Evolutionary conservation across 2,113 vertebrate genomes (phyloP).

Genomic region (Oreochromis aureus): DNA sequence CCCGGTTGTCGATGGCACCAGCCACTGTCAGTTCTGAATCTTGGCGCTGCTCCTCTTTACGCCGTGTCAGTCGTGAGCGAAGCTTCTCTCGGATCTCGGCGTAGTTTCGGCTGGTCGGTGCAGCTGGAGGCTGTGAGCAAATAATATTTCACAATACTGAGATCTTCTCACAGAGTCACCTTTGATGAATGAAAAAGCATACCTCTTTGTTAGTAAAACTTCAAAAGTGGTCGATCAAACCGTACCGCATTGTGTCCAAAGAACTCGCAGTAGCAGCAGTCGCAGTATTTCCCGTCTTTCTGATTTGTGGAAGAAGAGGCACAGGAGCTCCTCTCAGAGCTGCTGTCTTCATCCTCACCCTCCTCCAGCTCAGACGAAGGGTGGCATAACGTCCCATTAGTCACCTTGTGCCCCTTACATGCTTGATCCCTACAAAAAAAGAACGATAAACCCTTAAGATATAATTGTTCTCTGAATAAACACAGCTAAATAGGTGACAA

Average conservation of each 20-base stretch:
- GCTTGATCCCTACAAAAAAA: constrained; percentile 81
- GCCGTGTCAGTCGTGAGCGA: constrained; percentile 88
- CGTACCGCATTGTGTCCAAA: constrained; percentile 97
- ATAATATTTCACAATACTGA: not conserved
- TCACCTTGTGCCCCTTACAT: constrained; percentile 94
- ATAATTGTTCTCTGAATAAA: not conserved
- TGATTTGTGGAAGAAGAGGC: constrained; percentile 96
- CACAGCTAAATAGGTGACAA: not conserved
- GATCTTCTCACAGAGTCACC: not conserved
- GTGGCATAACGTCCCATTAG: constrained; percentile 86
- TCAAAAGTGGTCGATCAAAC: not conserved
- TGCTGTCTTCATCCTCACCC: constrained; percentile 96
- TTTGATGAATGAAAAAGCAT: not conserved
- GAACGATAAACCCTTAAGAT: not conserved
- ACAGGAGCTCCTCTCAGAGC: constrained; percentile 97
- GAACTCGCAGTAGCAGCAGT: constrained; percentile 99
- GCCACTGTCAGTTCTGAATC: constrained; percentile 81
- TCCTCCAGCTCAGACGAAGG: constrained; percentile 88
- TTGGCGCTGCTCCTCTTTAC: constrained; percentile 92
- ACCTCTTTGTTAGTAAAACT: not conserved
- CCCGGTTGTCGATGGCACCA: constrained; percentile 82
- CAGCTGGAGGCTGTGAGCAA: constrained; percentile 84
- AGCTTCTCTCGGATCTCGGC: constrained; percentile 97
- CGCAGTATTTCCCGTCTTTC: constrained; percentile 98
- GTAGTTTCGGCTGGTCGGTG: constrained; percentile 96